Evolutionary conservation across 2,888 invertebrate species (phyloP).

Genomic region (Xanthia togata): DNA sequence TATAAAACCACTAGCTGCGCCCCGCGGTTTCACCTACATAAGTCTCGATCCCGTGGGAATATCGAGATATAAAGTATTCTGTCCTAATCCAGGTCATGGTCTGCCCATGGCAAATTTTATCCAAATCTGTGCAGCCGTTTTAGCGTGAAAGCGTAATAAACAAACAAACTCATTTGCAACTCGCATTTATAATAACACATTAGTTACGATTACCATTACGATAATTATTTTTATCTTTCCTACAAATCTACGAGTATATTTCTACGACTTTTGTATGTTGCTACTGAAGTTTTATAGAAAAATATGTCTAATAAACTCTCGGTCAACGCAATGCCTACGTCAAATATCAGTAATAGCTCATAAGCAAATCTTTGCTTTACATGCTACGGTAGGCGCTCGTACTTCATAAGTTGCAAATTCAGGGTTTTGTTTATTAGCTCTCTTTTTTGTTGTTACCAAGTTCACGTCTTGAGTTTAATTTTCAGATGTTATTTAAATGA

Average conservation of each 20-base stretch:
- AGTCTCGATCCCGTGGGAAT: too few species aligned
- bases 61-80: too few species aligned
- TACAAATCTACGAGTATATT: background rate
- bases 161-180: too few species aligned
- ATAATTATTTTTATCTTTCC: slow-evolving; percentile 4
- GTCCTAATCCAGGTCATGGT: too few species aligned
- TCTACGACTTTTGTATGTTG: background rate
- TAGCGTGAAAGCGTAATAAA: too few species aligned
- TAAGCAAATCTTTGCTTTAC: slow-evolving; percentile 22
- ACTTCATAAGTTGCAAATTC: background rate
- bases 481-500: too few species aligned
- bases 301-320: background rate
- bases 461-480: background rate
- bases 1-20: background rate
- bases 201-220: too few species aligned
- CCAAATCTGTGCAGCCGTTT: too few species aligned
- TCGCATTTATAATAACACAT: too few species aligned
- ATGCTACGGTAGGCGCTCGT: slow-evolving; percentile 19
- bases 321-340: background rate
- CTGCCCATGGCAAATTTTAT: too few species aligned
- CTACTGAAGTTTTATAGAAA: background rate
- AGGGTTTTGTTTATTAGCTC: background rate
- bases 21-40: too few species aligned
- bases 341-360: background rate
- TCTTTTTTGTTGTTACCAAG: background rate